A percentile compares a stretch with the other conserved stretches of the same genome.
Evolutionary conservation across 2,797 vertebrate genomes (phyloP).

Genomic region (Diglossa cyanea): DNA sequence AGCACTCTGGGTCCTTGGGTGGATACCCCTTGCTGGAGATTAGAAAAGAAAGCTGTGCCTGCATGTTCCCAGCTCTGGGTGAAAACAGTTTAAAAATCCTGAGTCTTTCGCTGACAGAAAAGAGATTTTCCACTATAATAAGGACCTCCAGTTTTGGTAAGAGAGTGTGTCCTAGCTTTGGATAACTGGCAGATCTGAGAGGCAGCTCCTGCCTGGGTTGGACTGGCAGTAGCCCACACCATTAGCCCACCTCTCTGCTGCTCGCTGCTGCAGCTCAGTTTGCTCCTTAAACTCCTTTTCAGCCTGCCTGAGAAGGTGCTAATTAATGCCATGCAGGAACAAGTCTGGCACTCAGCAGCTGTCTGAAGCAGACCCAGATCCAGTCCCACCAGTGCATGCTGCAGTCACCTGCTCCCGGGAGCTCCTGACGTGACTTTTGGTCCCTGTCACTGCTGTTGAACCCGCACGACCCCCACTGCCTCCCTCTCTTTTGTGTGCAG

Average conservation of each 20-base stretch:
- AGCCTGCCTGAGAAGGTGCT: conserved; percentile 1
- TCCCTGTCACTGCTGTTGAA: not conserved
- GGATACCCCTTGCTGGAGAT: not conserved
- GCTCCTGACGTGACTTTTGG: not conserved
- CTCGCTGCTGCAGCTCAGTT: not conserved
- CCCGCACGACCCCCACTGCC: accelerated
- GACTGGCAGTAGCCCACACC: not conserved
- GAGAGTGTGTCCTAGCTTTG: not conserved
- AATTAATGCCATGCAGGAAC: not conserved
- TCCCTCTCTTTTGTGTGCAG: not conserved
- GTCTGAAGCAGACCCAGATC: not conserved
- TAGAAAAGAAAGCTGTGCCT: not conserved
- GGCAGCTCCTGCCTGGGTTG: not conserved
- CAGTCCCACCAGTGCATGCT: not conserved
- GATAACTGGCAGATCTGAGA: not conserved
- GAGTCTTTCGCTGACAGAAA: not conserved
- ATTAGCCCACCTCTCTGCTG: not conserved
- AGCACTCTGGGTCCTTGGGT: not conserved
- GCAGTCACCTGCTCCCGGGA: not conserved
- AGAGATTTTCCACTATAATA: not conserved
- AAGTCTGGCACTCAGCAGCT: not conserved
- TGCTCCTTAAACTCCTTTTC: not conserved
- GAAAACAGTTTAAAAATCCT: not conserved
- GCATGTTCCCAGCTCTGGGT: not conserved
- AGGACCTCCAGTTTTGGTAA: not conserved